Conservation (phyloP, 2,888 invertebrate genomes). For the Ptychoptera contaminata region DNA sequence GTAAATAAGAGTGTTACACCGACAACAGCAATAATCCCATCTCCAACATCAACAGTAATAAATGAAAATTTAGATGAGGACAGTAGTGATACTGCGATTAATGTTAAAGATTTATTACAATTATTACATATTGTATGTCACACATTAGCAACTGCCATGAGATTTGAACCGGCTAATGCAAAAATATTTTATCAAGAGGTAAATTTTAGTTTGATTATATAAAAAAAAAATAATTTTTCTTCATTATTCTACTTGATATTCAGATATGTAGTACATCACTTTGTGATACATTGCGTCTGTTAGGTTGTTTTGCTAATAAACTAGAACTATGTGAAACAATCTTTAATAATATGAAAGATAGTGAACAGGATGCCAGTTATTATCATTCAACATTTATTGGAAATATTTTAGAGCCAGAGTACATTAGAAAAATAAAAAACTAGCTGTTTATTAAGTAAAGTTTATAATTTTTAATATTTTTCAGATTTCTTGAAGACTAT, state of each 20-base stretch:
- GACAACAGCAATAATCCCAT: too few relatives aligned
- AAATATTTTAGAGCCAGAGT: conserved; percentile 43
- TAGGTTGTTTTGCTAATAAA: conserved; percentile 71
- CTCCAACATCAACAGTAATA: conserved; percentile 16
- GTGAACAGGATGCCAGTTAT: conserved; percentile 27
- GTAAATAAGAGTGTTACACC: conserved; percentile 15
- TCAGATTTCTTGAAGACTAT: conserved; percentile 52
- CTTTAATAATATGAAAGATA: conserved; percentile 19
- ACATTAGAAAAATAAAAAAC: conserved; percentile 4
- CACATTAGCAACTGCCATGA: conserved; percentile 92
- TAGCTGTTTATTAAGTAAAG: background rate
- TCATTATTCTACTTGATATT: conserved; percentile 7
- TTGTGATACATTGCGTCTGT: conserved; percentile 77
- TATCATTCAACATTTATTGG: conserved; percentile 65
- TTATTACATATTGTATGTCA: conserved; percentile 81
- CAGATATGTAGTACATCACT: conserved; percentile 87
- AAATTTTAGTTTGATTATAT: conserved; percentile 28
- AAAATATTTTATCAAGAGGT: conserved; percentile 95
- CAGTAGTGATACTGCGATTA: conserved; percentile 23
- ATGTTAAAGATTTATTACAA: conserved; percentile 48
- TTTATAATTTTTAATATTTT: conserved; percentile 10
- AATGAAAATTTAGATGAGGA: conserved; percentile 23
- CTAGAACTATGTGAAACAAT: conserved; percentile 33
- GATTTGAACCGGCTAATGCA: conserved; percentile 98
- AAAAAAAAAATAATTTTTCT: background rate